Conservation (phyloP, 2,797 vertebrate species). For the Hydrolagus colliei region DNA sequence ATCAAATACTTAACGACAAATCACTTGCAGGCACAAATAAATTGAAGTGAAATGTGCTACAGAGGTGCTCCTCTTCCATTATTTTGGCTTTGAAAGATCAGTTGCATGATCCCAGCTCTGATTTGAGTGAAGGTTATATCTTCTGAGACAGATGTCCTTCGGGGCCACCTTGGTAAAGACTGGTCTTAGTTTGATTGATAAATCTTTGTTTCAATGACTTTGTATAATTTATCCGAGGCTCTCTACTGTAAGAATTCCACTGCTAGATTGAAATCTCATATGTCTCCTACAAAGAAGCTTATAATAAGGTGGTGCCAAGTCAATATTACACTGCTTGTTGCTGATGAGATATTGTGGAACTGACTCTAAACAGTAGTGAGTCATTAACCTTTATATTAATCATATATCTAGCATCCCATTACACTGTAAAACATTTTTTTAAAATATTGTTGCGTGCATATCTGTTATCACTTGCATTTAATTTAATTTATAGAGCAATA, state of each 20-base stretch:
- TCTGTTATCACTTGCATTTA: neutral
- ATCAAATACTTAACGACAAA: neutral
- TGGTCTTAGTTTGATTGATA: constrained; percentile 20
- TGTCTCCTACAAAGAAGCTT: neutral
- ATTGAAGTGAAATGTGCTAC: neutral
- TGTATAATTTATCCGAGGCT: neutral
- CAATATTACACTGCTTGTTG: neutral
- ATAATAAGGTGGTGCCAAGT: neutral
- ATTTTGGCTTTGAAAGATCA: neutral
- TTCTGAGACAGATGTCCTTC: neutral
- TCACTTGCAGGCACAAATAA: neutral
- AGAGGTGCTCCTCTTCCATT: neutral
- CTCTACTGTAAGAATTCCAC: neutral
- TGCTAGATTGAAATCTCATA: constrained; percentile 3
- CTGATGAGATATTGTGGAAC: neutral
- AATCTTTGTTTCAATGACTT: neutral
- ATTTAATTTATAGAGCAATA: neutral
- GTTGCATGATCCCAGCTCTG: neutral
- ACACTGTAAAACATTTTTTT: neutral
- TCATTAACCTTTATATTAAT: neutral
- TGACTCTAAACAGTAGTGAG: neutral
- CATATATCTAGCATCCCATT: constrained; percentile 4
- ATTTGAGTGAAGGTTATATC: neutral
- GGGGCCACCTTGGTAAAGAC: neutral
- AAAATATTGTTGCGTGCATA: neutral